phyloP scores from a whole-genome alignment of 2,113 vertebrate genomes.

The Upupa epops region DNA sequence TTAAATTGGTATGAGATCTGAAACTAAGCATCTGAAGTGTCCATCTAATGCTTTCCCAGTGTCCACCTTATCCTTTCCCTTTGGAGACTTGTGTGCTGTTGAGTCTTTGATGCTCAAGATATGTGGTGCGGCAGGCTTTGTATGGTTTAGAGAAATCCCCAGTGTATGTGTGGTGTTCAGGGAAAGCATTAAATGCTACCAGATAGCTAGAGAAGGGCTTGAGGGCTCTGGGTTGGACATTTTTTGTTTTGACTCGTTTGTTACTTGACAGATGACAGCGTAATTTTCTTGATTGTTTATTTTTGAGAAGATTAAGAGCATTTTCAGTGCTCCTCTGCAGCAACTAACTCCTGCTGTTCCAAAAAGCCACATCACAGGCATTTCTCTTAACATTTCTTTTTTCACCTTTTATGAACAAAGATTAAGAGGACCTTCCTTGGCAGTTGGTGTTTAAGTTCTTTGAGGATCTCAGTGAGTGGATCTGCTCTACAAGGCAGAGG shows the following conservation, averaged over 20 bases:
- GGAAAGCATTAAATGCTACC: not conserved
- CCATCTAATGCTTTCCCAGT: not conserved
- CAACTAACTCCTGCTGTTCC: not conserved
- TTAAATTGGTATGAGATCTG: not conserved
- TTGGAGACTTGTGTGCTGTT: not conserved
- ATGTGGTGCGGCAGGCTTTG: not conserved
- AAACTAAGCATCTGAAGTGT: not conserved
- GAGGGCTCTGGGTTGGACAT: not conserved
- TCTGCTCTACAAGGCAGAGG: accelerated
- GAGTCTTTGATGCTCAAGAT: not conserved
- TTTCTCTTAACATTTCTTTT: constrained; percentile 25
- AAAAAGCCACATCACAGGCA: not conserved
- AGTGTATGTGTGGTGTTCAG: not conserved
- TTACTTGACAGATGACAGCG: not conserved
- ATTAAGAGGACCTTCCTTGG: not conserved
- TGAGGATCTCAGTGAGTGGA: not conserved
- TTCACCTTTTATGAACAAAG: constrained; percentile 1
- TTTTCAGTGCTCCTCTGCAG: not conserved
- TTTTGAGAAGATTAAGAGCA: not conserved
- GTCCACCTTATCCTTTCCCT: not conserved
- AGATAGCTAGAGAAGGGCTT: not conserved
- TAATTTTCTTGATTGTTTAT: not conserved
- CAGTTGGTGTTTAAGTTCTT: not conserved
- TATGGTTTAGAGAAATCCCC: not conserved
- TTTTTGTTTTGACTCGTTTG: not conserved